These are phyloP conservation scores for Decapterus maruadsi DNA, from an alignment of 2,797 vertebrate species.

Conservation along the genomic window DNA sequence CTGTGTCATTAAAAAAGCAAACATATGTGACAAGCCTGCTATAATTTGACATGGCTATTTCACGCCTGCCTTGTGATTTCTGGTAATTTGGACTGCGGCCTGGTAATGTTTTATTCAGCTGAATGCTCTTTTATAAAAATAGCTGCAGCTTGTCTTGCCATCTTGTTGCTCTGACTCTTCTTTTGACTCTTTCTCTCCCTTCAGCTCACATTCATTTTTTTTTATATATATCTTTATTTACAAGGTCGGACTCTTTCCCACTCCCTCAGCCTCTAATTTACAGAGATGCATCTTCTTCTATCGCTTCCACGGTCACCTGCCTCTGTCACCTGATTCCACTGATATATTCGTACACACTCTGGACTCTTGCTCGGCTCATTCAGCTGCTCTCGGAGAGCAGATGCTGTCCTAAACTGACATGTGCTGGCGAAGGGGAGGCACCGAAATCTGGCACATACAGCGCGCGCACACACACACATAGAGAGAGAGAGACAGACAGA, in stretches of 20 bases:
- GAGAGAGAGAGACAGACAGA: slow-evolving; percentile 11
- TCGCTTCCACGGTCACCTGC: slow-evolving; percentile 49
- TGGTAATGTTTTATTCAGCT: slow-evolving; percentile 64
- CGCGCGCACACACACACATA: slow-evolving; percentile 2
- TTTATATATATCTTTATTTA: neutral
- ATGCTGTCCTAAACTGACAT: slow-evolving; percentile 68
- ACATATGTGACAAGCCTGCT: slow-evolving; percentile 31
- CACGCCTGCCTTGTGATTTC: slow-evolving; percentile 42
- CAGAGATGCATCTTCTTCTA: slow-evolving; percentile 38
- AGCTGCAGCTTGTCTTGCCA: slow-evolving; percentile 47
- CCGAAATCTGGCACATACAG: slow-evolving; percentile 36
- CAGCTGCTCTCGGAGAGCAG: slow-evolving; percentile 66
- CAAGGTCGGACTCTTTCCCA: neutral
- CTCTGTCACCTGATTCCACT: slow-evolving; percentile 56
- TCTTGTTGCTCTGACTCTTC: slow-evolving; percentile 2
- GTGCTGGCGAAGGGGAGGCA: slow-evolving; percentile 31
- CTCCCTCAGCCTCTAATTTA: slow-evolving; percentile 22
- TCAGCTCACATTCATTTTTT: slow-evolving; percentile 30
- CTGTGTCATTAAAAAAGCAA: slow-evolving; percentile 30
- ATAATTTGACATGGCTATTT: slow-evolving; percentile 40
- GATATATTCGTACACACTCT: slow-evolving; percentile 29
- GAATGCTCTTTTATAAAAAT: slow-evolving; percentile 62
- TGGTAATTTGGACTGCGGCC: slow-evolving; percentile 47
- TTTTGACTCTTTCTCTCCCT: neutral
- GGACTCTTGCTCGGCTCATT: slow-evolving; percentile 33